Conservation (phyloP, 2,888 invertebrate species). For the Myopa tessellatipennis region DNA sequence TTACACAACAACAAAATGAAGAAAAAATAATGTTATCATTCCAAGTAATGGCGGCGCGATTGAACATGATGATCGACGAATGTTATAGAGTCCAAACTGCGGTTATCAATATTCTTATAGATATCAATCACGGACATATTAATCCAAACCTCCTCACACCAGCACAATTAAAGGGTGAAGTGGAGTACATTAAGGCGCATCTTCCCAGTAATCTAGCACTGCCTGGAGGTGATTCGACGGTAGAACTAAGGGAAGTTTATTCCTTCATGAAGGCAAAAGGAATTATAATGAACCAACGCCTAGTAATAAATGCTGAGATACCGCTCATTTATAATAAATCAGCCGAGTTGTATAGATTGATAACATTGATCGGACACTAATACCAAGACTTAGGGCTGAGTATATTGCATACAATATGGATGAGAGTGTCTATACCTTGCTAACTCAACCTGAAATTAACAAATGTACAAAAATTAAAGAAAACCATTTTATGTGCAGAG, state of each 20-base stretch:
- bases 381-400: conserved; percentile 5
- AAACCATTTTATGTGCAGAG: neutral
- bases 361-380: conserved; percentile 15
- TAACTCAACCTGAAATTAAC: conserved; percentile 2
- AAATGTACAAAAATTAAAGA: conserved; percentile 8
- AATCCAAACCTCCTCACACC: neutral
- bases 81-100: too few species aligned
- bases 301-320: conserved; percentile 3
- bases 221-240: neutral
- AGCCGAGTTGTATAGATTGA: neutral
- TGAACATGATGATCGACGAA: too few species aligned
- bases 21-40: neutral
- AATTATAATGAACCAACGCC: neutral
- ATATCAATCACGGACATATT: conserved; percentile 4
- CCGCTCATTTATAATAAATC: neutral
- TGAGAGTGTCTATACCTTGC: neutral
- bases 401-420: conserved; percentile 21
- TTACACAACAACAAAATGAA: conserved; percentile 9
- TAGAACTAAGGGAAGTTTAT: neutral
- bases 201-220: too few species aligned
- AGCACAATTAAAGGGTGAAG: conserved; percentile 6
- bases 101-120: conserved; percentile 18
- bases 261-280: neutral
- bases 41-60: too few species aligned
- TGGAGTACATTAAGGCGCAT: neutral